Evolutionary conservation across 2,888 invertebrate species (phyloP), one percentile per base, ranked within the genome.

Genomic region (Zootermopsis nevadensis): DNA sequence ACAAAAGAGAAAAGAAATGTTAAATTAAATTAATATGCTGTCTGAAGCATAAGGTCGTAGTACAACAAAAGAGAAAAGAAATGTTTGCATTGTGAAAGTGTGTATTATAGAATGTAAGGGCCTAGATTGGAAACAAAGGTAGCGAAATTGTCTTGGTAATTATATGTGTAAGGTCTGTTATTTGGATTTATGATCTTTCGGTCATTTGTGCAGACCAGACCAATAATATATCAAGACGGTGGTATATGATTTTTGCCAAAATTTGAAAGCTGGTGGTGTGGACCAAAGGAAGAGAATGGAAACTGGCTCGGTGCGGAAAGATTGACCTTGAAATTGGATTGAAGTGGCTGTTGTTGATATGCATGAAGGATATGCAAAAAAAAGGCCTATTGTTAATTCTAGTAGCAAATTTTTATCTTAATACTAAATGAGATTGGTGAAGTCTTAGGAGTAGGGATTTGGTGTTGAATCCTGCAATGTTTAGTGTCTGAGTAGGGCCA

Each of bases 191-290:
- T 80, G 38, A 42, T 2, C 33, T 74, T 3, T 55, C 80, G 27
- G 80, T 67, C 80, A 80, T 80, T 80, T 80, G 80, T 80, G 67
- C 27, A 81, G 38, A 67, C 12, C 53, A 42, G 30, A 55, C 72
- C 69, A 72, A 12, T 80, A 38, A 69, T n/a, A 69, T 69, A 31
- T 31, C 72, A 67, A 82, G 60, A 77, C 79, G 79, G 77, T 53
- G 30, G 66, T 35, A 24, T 38, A 38, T 74, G 31, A 69, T 27
- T 79, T 27, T 72, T 48, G 38, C 72, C 27, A 38, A 35, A 82
- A 15, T 35, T 74, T 69, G 74, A 12, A 35, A 69, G 83, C 79
- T 80, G 79, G 82, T 77, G 82, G 77, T 77, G 83, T 80, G 83
- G 83, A 83, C 83, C 83, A 83, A 79, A 79, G 7, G n/a, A 24